phyloP scores from a whole-genome alignment of 2,888 invertebrate genomes.

The Toxonevra muliebris region DNA sequence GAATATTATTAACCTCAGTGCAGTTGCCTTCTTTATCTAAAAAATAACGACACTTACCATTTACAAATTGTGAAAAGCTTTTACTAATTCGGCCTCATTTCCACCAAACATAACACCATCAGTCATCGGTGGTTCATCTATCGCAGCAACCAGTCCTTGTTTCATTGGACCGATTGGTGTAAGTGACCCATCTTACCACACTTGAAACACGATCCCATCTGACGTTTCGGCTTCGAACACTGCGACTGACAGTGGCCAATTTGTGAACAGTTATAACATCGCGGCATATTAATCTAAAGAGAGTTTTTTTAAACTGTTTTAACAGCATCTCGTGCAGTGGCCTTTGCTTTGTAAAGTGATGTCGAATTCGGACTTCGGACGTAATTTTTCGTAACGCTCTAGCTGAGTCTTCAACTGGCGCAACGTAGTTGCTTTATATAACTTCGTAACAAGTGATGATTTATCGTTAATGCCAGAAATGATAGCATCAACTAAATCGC shows the following conservation, averaged over 20 bases:
- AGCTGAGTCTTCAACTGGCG: constrained; percentile 1
- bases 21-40: constrained; percentile 3
- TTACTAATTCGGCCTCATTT: background rate
- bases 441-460: background rate
- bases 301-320: background rate
- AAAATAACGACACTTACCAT: constrained; percentile 23
- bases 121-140: background rate
- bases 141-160: background rate
- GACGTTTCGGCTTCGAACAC: constrained; percentile 19
- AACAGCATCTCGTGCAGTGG: background rate
- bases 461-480: background rate
- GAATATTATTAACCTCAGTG: background rate
- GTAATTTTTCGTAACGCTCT: constrained; percentile 11
- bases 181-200: constrained; percentile 15
- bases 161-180: constrained; percentile 14
- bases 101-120: background rate
- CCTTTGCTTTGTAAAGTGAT: background rate
- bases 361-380: background rate
- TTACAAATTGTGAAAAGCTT: constrained; percentile 2
- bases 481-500: background rate
- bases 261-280: constrained; percentile 21
- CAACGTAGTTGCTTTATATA: background rate
- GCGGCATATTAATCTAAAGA: too few species aligned
- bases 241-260: constrained; percentile 12
- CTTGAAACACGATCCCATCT: constrained; percentile 11